These are phyloP conservation scores for Torymus tubicola DNA, from an alignment of 2,888 invertebrate genomes.

Conservation along the genomic window DNA sequence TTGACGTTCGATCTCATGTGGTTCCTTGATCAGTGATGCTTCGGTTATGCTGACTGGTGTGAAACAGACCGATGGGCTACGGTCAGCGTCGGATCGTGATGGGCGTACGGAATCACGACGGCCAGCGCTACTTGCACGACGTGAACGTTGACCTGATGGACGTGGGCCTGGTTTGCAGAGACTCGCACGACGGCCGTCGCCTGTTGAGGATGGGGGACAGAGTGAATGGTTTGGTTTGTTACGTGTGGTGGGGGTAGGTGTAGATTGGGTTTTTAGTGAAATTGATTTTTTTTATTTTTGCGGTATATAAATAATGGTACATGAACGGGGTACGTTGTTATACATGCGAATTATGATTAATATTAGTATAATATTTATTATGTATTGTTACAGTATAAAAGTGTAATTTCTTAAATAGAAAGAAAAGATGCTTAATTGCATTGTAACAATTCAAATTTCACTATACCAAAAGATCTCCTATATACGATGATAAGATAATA, in stretches of 20 bases:
- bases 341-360: too few relatives aligned
- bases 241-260: not conserved
- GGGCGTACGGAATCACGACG: conserved; percentile 88
- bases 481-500: not conserved
- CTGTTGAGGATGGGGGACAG: not conserved
- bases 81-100: not conserved
- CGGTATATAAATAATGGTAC: too few relatives aligned
- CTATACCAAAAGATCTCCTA: not conserved
- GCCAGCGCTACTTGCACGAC: conserved; percentile 76
- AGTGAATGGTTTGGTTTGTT: not conserved
- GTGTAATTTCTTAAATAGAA: too few relatives aligned
- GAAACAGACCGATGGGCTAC: conserved; percentile 19
- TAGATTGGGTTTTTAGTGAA: too few relatives aligned
- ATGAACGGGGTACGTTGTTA: too few relatives aligned
- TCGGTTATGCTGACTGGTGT: conserved; percentile 60
- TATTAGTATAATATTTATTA: too few relatives aligned
- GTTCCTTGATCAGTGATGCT: conserved; percentile 65
- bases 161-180: conserved; percentile 51
- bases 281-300: too few relatives aligned
- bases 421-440: too few relatives aligned
- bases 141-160: conserved; percentile 57
- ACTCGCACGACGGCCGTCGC: conserved; percentile 21
- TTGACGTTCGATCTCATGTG: conserved; percentile 79
- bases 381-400: too few relatives aligned
- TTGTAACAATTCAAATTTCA: too few relatives aligned